Conservation (phyloP, 2,113 vertebrate species). For the Phalacrocorax aristotelis region DNA sequence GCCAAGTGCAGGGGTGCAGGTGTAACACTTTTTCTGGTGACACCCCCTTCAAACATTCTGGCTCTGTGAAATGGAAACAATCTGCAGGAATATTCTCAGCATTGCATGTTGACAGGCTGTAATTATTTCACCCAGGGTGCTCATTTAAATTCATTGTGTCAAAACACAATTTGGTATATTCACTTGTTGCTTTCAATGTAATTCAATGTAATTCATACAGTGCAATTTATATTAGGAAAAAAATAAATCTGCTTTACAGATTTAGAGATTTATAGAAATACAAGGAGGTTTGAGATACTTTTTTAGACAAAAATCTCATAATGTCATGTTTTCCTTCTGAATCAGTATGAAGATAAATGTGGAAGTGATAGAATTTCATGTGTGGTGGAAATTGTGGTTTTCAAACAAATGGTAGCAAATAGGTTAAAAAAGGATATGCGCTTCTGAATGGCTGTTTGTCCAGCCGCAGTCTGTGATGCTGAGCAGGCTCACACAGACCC, state of each 20-base stretch:
- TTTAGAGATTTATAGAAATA: background rate
- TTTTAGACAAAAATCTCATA: background rate
- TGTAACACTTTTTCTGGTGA: background rate
- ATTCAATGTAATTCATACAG: background rate
- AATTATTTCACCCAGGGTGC: background rate
- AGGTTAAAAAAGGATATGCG: background rate
- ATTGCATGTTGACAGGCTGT: background rate
- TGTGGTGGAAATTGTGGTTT: background rate
- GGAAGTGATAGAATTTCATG: background rate
- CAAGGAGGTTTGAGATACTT: background rate
- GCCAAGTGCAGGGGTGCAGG: background rate
- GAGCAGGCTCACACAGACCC: background rate
- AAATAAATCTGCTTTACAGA: background rate
- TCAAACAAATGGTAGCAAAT: background rate
- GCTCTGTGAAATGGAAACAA: background rate
- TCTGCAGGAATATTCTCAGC: background rate
- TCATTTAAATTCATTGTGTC: background rate
- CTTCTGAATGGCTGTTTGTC: background rate
- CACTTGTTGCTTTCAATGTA: background rate
- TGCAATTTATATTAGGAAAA: background rate
- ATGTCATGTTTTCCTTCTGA: background rate
- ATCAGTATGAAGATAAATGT: background rate
- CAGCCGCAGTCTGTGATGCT: background rate
- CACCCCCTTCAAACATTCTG: background rate
- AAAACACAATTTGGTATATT: background rate